A percentile compares a stretch with the other conserved stretches of the same genome.
Evolutionary conservation across 2,113 vertebrate species (phyloP).

Genomic region (Ictidomys tridecemlineatus): DNA sequence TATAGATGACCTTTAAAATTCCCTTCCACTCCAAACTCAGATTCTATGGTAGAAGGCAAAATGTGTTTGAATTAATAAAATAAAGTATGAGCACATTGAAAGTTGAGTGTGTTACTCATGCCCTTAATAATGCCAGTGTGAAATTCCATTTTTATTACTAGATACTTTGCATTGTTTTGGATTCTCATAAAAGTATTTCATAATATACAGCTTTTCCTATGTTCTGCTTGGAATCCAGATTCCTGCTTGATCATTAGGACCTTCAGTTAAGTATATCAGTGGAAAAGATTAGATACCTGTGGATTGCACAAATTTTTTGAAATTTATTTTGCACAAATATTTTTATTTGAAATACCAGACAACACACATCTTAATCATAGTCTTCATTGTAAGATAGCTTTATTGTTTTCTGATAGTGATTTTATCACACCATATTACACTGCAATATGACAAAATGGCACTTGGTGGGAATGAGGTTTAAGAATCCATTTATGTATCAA

Average conservation of each 20-base stretch:
- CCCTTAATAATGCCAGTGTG: not conserved
- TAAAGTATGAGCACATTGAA: not conserved
- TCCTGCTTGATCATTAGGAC: not conserved
- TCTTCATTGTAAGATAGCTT: not conserved
- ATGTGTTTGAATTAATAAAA: not conserved
- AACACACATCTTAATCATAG: not conserved
- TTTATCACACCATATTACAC: not conserved
- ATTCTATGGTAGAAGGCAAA: not conserved
- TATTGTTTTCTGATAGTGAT: not conserved
- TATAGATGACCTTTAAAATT: not conserved
- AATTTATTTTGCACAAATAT: not conserved
- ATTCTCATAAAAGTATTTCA: not conserved
- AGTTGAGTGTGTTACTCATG: not conserved
- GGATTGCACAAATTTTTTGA: not conserved
- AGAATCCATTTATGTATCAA: not conserved
- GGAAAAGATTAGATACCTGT: not conserved
- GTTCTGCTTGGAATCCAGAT: not conserved
- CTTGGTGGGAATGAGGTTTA: not conserved
- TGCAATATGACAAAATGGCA: not conserved
- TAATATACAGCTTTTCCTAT: not conserved
- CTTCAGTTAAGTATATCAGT: not conserved
- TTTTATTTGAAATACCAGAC: not conserved
- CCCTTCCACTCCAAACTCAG: not conserved
- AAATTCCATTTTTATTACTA: slow-evolving; percentile 27
- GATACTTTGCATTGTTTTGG: not conserved